Evolutionary conservation across 2,888 invertebrate species (phyloP).

Genomic region (Sesamia inferens): DNA sequence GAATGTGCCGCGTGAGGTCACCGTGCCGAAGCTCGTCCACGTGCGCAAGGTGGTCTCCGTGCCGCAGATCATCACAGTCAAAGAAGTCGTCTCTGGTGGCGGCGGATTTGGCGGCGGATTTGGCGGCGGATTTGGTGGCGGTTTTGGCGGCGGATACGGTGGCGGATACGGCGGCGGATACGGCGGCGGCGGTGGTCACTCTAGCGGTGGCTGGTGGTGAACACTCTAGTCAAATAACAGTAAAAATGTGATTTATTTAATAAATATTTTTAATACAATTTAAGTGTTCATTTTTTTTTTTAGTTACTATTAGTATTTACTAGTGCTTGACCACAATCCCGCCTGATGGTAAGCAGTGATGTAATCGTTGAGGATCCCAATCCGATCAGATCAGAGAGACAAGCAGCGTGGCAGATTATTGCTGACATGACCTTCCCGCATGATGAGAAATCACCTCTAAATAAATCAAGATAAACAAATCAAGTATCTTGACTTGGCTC

Average conservation of each 20-base stretch:
- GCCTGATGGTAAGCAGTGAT: too few species aligned
- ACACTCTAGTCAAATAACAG: slow-evolving; percentile 44
- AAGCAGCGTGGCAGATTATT: too few species aligned
- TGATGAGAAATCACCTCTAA: too few species aligned
- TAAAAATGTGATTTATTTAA: slow-evolving; percentile 32
- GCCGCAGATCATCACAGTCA: slow-evolving; percentile 76
- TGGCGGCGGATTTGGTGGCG: slow-evolving; percentile 2
- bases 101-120: too few species aligned
- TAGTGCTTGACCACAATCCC: too few species aligned
- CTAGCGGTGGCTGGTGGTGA: slow-evolving; percentile 61
- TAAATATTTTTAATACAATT: slow-evolving; percentile 12
- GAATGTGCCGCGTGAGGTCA: slow-evolving; percentile 41
- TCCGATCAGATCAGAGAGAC: too few species aligned
- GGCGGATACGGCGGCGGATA: slow-evolving; percentile 25
- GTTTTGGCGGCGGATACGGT: slow-evolving; percentile 37
- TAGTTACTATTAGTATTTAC: too few species aligned
- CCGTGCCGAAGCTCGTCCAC: slow-evolving; percentile 71
- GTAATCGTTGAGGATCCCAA: too few species aligned
- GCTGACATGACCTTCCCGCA: too few species aligned
- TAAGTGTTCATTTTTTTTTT: not conserved
- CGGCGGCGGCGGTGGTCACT: slow-evolving; percentile 10
- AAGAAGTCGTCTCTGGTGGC: slow-evolving; percentile 66
- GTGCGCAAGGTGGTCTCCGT: slow-evolving; percentile 76
- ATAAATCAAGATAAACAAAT: too few species aligned
- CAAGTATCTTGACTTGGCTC: too few species aligned